These are phyloP conservation scores for Jaculus jaculus DNA, from an alignment of 2,113 vertebrate genomes.

Conservation along the genomic window DNA sequence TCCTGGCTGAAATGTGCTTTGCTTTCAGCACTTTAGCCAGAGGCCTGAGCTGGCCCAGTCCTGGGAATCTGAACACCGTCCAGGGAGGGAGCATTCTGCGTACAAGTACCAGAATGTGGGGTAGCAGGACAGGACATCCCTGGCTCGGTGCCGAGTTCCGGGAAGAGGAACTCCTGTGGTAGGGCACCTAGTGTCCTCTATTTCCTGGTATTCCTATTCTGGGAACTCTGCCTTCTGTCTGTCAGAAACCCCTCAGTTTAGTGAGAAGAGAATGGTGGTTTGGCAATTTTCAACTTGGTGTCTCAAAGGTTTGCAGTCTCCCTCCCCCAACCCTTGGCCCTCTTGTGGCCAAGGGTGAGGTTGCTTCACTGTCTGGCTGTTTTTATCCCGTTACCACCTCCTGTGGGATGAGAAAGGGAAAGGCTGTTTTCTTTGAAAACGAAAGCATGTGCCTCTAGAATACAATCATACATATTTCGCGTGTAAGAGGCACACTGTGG, in stretches of 20 bases:
- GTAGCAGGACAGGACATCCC: too few relatives aligned
- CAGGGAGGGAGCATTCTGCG: neutral
- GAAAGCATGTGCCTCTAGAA: neutral
- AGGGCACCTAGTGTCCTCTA: neutral
- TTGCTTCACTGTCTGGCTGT: neutral
- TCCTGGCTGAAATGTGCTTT: neutral
- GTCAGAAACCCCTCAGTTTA: neutral
- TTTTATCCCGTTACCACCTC: neutral
- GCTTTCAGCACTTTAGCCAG: neutral
- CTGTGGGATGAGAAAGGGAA: neutral
- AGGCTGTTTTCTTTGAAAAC: neutral
- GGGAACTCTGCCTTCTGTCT: neutral
- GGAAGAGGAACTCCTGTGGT: neutral
- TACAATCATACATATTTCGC: neutral
- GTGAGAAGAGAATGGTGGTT: neutral
- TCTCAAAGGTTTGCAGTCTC: neutral
- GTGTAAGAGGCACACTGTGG: neutral
- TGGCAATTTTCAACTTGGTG: neutral
- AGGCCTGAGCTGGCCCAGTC: neutral
- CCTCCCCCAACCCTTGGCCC: neutral
- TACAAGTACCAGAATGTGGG: too few relatives aligned
- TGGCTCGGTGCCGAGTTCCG: neutral
- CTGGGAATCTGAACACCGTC: neutral
- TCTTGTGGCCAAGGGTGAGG: conserved; percentile 19
- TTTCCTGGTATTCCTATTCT: conserved; percentile 26